Evolutionary conservation across 2,113 vertebrate genomes (phyloP).

Genomic region (human): DNA sequence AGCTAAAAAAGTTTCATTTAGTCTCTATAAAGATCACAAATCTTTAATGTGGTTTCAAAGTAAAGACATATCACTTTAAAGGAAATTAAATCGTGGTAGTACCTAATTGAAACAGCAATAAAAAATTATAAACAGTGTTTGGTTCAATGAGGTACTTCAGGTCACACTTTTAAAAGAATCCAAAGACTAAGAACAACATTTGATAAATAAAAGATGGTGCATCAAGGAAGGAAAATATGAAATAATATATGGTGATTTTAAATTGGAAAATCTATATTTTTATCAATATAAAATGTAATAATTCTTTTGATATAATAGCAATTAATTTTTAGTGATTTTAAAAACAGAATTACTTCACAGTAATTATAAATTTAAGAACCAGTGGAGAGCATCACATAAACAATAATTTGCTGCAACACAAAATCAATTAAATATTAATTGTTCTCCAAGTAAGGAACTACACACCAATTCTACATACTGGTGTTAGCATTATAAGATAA

Average conservation of each 20-base stretch:
- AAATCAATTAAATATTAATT: neutral
- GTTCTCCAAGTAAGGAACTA: slow-evolving; percentile 9
- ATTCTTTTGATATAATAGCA: neutral
- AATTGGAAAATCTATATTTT: neutral
- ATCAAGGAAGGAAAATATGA: neutral
- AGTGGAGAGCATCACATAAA: neutral
- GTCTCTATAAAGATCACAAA: slow-evolving; percentile 16
- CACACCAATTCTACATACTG: neutral
- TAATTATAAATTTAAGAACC: neutral
- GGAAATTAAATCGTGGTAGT: neutral
- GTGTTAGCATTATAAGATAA: neutral
- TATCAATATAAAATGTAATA: neutral
- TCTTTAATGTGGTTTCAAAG: slow-evolving; percentile 26
- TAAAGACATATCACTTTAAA: slow-evolving; percentile 21
- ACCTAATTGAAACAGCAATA: slow-evolving; percentile 15
- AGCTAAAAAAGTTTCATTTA: slow-evolving; percentile 20
- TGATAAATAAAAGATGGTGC: slow-evolving; percentile 21
- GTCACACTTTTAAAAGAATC: neutral
- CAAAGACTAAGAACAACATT: neutral
- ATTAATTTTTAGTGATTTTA: neutral
- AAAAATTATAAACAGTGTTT: neutral
- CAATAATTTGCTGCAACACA: neutral
- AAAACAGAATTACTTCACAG: slow-evolving; percentile 14
- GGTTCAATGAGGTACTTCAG: neutral
- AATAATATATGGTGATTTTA: neutral